phyloP scores from a whole-genome alignment of 2,113 vertebrate species.

The Lethenteron camtschaticum region DNA sequence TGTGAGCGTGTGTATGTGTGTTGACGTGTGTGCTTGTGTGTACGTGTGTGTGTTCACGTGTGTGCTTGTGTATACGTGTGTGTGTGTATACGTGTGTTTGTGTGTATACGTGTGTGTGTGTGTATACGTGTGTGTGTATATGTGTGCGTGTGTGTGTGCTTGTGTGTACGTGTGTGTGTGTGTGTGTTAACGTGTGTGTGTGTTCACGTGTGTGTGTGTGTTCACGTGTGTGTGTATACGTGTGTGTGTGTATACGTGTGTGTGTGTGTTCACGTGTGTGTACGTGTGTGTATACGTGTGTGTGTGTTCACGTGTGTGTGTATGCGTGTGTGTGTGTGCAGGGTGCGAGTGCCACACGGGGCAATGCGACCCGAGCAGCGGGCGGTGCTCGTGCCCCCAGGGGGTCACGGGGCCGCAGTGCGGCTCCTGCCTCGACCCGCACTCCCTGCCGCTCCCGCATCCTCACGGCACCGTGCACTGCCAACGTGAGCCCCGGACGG shows the following conservation, averaged over 20 bases:
- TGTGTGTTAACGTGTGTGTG: not conserved
- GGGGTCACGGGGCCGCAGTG: constrained; percentile 67
- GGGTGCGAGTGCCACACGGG: constrained; percentile 52
- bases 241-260: no score
- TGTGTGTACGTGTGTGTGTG: not conserved
- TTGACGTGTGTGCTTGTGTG: not conserved
- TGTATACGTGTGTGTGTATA: not conserved
- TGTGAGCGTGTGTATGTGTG: not conserved
- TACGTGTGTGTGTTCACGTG: not conserved
- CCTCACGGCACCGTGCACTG: no score
- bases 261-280: not conserved
- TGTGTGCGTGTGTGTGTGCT: no score
- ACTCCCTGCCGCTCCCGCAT: not conserved
- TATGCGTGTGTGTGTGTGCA: constrained; percentile 13
- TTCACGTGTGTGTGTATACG: not conserved
- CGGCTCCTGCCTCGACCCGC: constrained; percentile 28
- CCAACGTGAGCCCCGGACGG: no score
- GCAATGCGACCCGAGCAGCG: constrained; percentile 47
- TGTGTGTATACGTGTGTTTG: not conserved
- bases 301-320: not conserved
- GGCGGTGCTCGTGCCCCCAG: constrained; percentile 48
- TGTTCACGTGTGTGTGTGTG: no score
- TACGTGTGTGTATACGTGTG: not conserved
- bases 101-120: not conserved
- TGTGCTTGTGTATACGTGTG: not conserved